Conservation (phyloP, 1,140 invertebrate genomes). For the Aphaenogaster rudis region DNA sequence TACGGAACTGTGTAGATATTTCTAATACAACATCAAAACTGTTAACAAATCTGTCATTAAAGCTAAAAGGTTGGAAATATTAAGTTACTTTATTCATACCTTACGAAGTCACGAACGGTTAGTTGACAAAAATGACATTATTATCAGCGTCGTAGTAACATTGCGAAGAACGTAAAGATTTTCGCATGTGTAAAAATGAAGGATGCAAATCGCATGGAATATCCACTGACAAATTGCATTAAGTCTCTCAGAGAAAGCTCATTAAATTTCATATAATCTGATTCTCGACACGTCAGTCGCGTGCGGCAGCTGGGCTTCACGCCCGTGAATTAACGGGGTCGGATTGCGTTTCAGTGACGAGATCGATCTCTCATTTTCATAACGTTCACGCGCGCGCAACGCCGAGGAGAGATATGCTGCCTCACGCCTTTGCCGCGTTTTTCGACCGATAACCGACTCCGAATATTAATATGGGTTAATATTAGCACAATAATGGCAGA, state of each 20-base stretch:
- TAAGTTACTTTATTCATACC: background rate
- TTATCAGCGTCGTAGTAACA: background rate
- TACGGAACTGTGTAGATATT: background rate
- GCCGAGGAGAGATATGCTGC: background rate
- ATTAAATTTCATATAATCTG: constrained; percentile 52
- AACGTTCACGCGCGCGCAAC: background rate
- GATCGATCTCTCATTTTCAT: constrained; percentile 47
- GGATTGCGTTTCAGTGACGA: constrained; percentile 42
- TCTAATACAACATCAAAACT: background rate
- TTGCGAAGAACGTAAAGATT: background rate
- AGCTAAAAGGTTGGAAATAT: background rate
- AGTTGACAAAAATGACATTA: background rate
- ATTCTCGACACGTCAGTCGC: constrained; percentile 35
- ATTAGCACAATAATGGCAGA: constrained; percentile 19
- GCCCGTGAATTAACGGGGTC: constrained; percentile 34
- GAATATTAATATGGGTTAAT: constrained; percentile 36
- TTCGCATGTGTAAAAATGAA: constrained; percentile 6
- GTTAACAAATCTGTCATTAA: background rate
- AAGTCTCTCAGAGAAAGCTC: constrained; percentile 43
- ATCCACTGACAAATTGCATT: constrained; percentile 33
- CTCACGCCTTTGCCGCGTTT: background rate
- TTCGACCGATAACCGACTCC: background rate
- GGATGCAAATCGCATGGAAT: constrained; percentile 24
- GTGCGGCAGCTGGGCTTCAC: constrained; percentile 2
- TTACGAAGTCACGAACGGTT: background rate